Conservation (phyloP, 2,113 vertebrate species). For the Anser cygnoides region DNA sequence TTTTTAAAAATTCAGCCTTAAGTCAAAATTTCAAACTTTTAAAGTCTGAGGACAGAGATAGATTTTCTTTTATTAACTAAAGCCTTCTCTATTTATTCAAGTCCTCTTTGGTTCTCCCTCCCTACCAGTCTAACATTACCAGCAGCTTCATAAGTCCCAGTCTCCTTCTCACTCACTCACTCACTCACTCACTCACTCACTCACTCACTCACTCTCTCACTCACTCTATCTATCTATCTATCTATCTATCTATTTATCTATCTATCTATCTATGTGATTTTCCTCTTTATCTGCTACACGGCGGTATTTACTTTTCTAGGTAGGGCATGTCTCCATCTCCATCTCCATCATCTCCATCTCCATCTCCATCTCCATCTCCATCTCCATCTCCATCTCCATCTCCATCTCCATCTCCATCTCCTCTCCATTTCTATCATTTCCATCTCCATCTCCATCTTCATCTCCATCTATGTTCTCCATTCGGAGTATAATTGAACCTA, state of each 20-base stretch:
- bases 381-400: too few relatives aligned
- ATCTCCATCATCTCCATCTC: slow-evolving; percentile 35
- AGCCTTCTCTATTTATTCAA: background rate
- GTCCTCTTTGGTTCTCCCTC: background rate
- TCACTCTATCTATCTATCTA: too few relatives aligned
- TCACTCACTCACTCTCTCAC: too few relatives aligned
- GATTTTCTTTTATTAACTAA: background rate
- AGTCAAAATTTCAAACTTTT: background rate
- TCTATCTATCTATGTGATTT: background rate
- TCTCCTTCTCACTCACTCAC: background rate
- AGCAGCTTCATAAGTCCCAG: slow-evolving; percentile 24
- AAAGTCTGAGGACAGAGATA: background rate
- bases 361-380: background rate
- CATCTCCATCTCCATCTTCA: slow-evolving; percentile 37
- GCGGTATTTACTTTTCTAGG: slow-evolving; percentile 43
- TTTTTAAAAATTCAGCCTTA: background rate
- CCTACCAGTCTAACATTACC: background rate
- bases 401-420: slow-evolving; percentile 33
- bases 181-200: too few relatives aligned
- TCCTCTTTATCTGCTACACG: slow-evolving; percentile 17
- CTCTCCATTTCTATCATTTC: slow-evolving; percentile 34
- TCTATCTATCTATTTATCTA: too few relatives aligned
- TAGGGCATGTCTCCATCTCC: slow-evolving; percentile 47
- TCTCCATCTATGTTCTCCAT: background rate
- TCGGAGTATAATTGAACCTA: slow-evolving; percentile 38